Evolutionary conservation across 1,140 invertebrate species (phyloP), one percentile per base, ranked within the genome.

Genomic region (Diachasma alloeum): DNA sequence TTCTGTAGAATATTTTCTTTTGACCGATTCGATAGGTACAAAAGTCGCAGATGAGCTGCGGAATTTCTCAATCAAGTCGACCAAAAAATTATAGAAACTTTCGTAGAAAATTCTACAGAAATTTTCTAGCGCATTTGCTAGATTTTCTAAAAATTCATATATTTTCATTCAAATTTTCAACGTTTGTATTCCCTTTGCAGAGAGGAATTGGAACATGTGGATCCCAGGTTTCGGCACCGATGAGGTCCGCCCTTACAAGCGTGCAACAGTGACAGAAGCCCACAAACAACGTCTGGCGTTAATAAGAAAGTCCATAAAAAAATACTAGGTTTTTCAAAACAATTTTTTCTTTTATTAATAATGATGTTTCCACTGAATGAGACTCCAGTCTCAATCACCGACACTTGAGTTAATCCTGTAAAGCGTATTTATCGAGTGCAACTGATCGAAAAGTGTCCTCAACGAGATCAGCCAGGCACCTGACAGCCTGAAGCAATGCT

Each of bases 201-300:
- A 98, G 90, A 92, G 96, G 76, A 96, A 96, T 85, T 98, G 95
- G 92, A 98, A 98, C 83, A 97, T 98, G 94, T 98, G 96, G 96
- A 95, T 98, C 74, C 97, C 97, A 83, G 97, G 97, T 10, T 98
- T 98, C 91, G 97, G 97, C 4, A 96, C 96, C 10, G 97, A 98
- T 82, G 97, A 98, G 88, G 87, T 98, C 4, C 90, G 95, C 73
- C 96, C 96, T 0, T 97, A 97, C 86, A 98, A 98, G 89, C 93
- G 97, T 81, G 94, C 96, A 13, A 92, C 94, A 0, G 93, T 95
- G 4, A 97, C 96, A n/a, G 97, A 99, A 90, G 96, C 97, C 10
- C 97, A 99, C 84, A 98, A 97, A 90, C 97, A 98, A 88, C 92
- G 97, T 82, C 92, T 97, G 89, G 96, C 96, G 17, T 90, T 98